phyloP scores from a whole-genome alignment of 2,888 invertebrate genomes.

The Galerucella pusilla region DNA sequence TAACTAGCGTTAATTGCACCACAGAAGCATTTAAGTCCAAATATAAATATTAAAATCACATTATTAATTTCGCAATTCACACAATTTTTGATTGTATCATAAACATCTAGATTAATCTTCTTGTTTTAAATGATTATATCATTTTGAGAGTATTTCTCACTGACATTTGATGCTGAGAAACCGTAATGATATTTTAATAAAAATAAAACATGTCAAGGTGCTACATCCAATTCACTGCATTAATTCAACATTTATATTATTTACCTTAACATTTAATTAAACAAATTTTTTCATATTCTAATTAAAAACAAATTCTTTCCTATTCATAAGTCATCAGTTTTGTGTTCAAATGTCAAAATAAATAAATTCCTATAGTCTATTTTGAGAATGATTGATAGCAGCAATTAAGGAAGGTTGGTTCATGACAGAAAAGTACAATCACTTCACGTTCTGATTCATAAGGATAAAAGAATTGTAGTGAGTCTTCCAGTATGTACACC shows the following conservation, averaged over 20 bases:
- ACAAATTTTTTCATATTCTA: background rate
- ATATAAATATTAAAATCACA: background rate
- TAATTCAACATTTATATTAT: background rate
- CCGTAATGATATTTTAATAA: slow-evolving; percentile 6
- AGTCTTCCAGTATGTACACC: no score
- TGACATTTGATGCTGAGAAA: slow-evolving; percentile 18
- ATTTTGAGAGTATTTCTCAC: slow-evolving; percentile 21
- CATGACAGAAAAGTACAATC: no score
- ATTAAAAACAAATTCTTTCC: background rate
- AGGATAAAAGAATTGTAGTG: no score
- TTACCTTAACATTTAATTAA: slow-evolving; percentile 28
- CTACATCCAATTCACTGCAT: background rate
- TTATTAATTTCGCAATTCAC: background rate
- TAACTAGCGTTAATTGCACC: no score
- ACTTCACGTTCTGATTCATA: no score
- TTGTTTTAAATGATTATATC: slow-evolving; percentile 10
- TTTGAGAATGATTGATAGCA: no score
- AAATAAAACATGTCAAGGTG: slow-evolving; percentile 27
- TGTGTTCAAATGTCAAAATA: background rate
- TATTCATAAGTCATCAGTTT: background rate
- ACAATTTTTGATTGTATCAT: background rate
- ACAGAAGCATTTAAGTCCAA: no score
- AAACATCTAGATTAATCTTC: background rate
- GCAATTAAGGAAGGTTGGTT: no score
- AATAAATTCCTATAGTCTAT: no score